Conservation (phyloP, 2,888 invertebrate genomes). For the Agonum fuliginosum region DNA sequence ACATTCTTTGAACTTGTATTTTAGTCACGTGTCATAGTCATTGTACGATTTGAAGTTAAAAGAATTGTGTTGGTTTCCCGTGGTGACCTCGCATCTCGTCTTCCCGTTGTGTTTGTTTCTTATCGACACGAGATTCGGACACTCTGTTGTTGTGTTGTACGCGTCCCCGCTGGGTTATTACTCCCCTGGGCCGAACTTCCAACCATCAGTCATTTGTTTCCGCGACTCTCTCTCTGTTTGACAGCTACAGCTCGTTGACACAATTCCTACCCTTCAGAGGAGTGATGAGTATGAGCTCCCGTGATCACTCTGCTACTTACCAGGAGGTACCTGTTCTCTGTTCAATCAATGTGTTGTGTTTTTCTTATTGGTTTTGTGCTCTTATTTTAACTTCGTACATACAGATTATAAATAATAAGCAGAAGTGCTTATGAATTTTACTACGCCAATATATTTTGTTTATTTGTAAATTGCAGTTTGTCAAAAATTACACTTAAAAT, state of each 20-base stretch:
- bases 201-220: constrained; percentile 2
- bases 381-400: no score
- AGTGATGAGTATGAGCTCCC: not conserved
- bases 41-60: no score
- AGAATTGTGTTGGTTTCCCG: not conserved
- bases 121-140: not conserved
- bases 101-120: not conserved
- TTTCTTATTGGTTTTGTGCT: not conserved
- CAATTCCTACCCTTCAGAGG: not conserved
- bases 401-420: no score
- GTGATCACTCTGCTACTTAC: not conserved
- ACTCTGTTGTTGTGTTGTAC: not conserved
- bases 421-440: no score
- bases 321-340: no score
- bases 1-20: not conserved
- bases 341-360: not conserved
- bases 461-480: no score
- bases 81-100: not conserved
- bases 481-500: no score
- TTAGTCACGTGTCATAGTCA: not conserved
- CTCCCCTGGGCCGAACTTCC: not conserved
- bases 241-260: not conserved
- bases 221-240: not conserved
- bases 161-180: not conserved
- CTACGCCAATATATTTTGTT: no score